Evolutionary conservation across 2,797 vertebrate genomes (phyloP).

Genomic region (Pangasius larnaudii): DNA sequence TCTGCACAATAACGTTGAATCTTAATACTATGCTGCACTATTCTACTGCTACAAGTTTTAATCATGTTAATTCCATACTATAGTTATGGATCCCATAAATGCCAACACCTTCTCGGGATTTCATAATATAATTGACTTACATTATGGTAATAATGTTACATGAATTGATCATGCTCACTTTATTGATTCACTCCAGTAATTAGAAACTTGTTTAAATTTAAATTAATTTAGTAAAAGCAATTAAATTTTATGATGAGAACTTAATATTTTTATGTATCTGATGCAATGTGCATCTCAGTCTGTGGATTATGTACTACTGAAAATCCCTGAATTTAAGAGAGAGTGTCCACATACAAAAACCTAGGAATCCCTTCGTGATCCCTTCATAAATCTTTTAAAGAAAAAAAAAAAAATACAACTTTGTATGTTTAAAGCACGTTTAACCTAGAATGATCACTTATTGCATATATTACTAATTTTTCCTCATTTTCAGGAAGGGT

Average conservation of each 20-base stretch:
- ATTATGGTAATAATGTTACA: neutral
- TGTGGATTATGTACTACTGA: neutral
- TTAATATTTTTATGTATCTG: neutral
- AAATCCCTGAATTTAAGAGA: neutral
- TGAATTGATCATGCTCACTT: neutral
- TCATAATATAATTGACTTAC: neutral
- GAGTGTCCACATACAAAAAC: neutral
- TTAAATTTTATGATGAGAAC: neutral
- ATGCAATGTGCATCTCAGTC: neutral
- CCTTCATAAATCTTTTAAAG: neutral
- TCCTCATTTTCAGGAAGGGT: neutral
- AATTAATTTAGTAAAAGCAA: neutral
- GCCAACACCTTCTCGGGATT: neutral
- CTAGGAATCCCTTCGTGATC: neutral
- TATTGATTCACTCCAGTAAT: neutral
- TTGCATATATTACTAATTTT: neutral
- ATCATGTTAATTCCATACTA: neutral
- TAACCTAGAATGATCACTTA: neutral
- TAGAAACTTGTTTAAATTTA: neutral
- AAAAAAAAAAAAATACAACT: neutral
- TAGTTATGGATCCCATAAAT: neutral
- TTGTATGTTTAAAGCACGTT: neutral
- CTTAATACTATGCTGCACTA: neutral
- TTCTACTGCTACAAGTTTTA: neutral
- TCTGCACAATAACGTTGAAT: too few relatives aligned